phyloP scores from a whole-genome alignment of 37 sponge, comb jelly and placozoan genomes.

The Aplysina aerophoba region DNA sequence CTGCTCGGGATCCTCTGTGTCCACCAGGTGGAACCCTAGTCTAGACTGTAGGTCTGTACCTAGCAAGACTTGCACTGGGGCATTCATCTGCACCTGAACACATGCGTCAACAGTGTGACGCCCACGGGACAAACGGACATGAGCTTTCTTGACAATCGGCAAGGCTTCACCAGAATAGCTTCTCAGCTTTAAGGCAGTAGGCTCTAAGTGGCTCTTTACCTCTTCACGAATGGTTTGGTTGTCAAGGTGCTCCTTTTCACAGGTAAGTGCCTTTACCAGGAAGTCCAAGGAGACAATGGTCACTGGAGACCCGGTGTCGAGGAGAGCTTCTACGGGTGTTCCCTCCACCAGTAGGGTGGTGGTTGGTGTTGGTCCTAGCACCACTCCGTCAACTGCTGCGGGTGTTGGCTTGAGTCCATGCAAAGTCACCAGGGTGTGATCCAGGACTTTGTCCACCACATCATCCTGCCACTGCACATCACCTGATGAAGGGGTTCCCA shows the following conservation, averaged over 20 bases:
- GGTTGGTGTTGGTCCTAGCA: slow-evolving; percentile 40
- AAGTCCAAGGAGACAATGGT: slow-evolving; percentile 45
- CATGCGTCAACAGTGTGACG: not conserved
- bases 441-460: not conserved
- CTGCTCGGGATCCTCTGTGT: not conserved
- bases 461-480: not conserved
- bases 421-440: not conserved
- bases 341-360: slow-evolving; percentile 40
- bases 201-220: not conserved
- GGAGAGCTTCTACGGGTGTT: slow-evolving; percentile 24
- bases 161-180: slow-evolving; percentile 29
- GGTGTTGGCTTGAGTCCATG: not conserved
- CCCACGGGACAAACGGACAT: not conserved
- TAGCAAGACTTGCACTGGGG: not conserved
- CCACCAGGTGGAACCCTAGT: not conserved
- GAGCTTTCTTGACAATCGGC: not conserved
- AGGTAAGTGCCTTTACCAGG: slow-evolving; percentile 7
- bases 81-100: not conserved
- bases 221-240: too few species aligned
- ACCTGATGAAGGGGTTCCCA: too few species aligned
- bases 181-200: slow-evolving; percentile 7
- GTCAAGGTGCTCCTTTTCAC: too few species aligned
- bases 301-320: slow-evolving; percentile 65
- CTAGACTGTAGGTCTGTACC: not conserved
- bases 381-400: not conserved